Conservation (phyloP, 2,888 invertebrate species). For the Heliconius cydno region DNA sequence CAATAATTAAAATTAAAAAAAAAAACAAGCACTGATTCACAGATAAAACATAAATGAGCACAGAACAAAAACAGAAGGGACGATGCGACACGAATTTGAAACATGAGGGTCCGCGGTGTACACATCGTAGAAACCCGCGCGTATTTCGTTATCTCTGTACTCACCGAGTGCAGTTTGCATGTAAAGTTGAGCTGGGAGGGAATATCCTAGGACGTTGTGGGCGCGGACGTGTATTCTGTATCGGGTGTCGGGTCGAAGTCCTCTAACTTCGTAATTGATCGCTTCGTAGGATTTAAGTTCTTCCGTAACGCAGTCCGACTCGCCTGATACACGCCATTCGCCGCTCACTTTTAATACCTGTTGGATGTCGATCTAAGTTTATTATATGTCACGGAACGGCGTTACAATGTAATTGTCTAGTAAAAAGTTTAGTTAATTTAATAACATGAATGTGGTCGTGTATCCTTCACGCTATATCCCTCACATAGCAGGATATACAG, state of each 20-base stretch:
- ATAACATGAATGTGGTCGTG: too few relatives aligned
- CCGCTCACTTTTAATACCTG: slow-evolving; percentile 87
- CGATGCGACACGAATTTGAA: slow-evolving; percentile 64
- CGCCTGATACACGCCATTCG: slow-evolving; percentile 84
- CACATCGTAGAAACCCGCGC: slow-evolving; percentile 80
- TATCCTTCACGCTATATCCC: too few relatives aligned
- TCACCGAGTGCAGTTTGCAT: slow-evolving; percentile 95
- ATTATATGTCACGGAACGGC: background rate
- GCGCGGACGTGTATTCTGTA: slow-evolving; percentile 94
- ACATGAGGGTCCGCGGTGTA: slow-evolving; percentile 70
- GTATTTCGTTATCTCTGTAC: slow-evolving; percentile 82
- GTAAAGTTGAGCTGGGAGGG: slow-evolving; percentile 89
- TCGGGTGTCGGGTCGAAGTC: slow-evolving; percentile 89
- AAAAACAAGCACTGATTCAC: slow-evolving; percentile 53
- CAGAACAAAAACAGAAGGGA: slow-evolving; percentile 63
- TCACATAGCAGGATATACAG: too few relatives aligned
- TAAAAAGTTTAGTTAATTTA: background rate
- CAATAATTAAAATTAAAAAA: background rate
- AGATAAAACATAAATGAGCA: slow-evolving; percentile 66
- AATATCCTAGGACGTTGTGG: slow-evolving; percentile 93
- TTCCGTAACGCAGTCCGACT: slow-evolving; percentile 83
- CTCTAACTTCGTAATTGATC: slow-evolving; percentile 86
- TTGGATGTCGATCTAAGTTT: background rate
- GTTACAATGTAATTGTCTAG: background rate
- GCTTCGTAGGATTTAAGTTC: slow-evolving; percentile 85